A percentile compares a stretch with the other conserved stretches of the same genome.
Evolutionary conservation across 2,113 vertebrate species (phyloP).

Genomic region (Otus sunia): DNA sequence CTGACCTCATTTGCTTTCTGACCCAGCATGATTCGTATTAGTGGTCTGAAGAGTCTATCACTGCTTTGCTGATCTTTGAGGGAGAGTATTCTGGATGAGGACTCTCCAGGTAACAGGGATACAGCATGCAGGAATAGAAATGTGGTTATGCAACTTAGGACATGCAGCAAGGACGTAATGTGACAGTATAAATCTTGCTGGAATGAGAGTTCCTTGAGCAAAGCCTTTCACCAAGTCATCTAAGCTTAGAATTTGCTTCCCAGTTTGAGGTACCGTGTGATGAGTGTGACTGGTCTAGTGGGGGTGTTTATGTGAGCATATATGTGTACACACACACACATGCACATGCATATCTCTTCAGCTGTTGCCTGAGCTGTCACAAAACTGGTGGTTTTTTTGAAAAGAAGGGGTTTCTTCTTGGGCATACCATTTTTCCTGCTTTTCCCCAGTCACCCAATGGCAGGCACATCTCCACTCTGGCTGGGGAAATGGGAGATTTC

Average conservation of each 20-base stretch:
- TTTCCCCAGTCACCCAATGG: not conserved
- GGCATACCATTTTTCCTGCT: not conserved
- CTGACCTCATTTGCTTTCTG: not conserved
- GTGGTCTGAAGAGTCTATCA: not conserved
- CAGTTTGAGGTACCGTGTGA: not conserved
- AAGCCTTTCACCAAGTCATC: not conserved
- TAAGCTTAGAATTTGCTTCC: not conserved
- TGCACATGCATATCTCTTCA: not conserved
- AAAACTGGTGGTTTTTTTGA: not conserved
- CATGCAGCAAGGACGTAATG: not conserved
- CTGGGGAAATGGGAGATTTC: not conserved
- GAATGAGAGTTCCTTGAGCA: not conserved
- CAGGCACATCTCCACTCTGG: not conserved
- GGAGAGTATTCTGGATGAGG: not conserved
- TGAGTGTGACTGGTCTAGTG: not conserved
- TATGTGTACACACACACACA: not conserved
- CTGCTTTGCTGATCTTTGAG: not conserved
- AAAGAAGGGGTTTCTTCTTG: not conserved
- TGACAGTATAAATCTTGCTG: not conserved
- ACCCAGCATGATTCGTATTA: not conserved
- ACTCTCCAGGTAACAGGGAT: not conserved
- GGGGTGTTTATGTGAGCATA: not conserved
- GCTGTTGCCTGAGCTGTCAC: not conserved
- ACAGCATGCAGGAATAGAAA: not conserved
- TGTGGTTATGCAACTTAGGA: not conserved